Conservation (phyloP, 2,113 vertebrate species). For the Phocoena phocoena region DNA sequence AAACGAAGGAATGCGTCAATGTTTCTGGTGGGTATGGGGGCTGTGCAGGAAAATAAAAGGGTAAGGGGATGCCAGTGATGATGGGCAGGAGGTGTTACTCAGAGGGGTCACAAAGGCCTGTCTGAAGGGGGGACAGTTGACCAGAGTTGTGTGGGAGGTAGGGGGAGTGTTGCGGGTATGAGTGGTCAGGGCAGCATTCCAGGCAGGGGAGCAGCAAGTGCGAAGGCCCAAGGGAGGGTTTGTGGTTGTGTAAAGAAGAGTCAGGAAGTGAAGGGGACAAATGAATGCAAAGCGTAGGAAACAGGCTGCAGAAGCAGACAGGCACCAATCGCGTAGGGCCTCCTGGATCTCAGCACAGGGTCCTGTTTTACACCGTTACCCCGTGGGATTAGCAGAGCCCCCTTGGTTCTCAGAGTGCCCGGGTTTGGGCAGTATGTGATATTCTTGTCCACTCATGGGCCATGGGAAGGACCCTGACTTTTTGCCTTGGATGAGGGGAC, state of each 20-base stretch:
- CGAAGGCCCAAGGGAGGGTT: not conserved
- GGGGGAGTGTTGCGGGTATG: not conserved
- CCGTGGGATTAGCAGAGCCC: accelerated
- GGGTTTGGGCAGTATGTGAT: too few species aligned
- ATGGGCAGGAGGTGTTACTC: not conserved
- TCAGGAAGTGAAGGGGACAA: not conserved
- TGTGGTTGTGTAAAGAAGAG: not conserved
- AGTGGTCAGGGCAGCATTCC: not conserved
- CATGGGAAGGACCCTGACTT: not conserved
- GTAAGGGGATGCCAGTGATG: accelerated
- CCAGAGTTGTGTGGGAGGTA: not conserved
- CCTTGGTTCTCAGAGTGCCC: not conserved
- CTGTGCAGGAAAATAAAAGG: not conserved
- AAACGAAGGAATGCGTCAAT: not conserved
- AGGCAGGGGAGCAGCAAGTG: not conserved
- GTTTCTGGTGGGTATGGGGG: accelerated
- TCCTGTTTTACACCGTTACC: accelerated
- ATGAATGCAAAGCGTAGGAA: not conserved
- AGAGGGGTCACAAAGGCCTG: not conserved
- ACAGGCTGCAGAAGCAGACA: accelerated
- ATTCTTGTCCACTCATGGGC: not conserved
- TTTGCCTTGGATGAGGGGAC: not conserved
- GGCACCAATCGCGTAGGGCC: accelerated
- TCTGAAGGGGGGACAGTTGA: not conserved
- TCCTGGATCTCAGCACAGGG: accelerated